A percentile compares a stretch with the other conserved stretches of the same genome.
These are phyloP conservation scores for Seira musarum DNA, from an alignment of 2,888 invertebrate species.

Conservation along the genomic window DNA sequence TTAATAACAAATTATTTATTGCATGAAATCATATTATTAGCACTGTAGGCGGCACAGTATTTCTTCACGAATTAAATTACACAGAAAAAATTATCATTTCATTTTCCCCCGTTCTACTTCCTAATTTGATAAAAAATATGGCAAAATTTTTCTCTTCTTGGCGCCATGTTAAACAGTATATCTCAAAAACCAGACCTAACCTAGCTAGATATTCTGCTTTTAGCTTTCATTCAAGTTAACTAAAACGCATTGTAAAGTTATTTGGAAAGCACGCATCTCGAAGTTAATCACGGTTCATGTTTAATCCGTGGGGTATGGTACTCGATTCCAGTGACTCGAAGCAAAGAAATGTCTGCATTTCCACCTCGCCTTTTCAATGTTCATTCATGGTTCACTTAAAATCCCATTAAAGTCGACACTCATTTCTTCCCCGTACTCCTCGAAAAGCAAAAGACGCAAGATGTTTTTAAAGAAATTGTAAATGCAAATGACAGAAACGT, in stretches of 20 bases:
- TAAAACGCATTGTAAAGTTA: not conserved
- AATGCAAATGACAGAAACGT: not conserved
- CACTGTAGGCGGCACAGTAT: not conserved
- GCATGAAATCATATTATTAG: not conserved
- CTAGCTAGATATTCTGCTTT: too few relatives aligned
- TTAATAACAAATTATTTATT: constrained; percentile 42
- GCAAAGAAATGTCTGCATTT: not conserved
- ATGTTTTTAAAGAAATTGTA: too few relatives aligned
- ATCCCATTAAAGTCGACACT: not conserved
- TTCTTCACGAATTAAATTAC: not conserved
- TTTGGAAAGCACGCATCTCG: not conserved
- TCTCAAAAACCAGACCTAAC: too few relatives aligned
- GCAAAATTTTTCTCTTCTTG: too few relatives aligned
- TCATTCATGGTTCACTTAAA: not conserved
- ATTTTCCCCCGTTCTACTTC: not conserved
- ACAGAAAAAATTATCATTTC: not conserved
- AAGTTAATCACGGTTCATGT: not conserved
- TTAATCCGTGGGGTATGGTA: not conserved
- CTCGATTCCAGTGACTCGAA: not conserved
- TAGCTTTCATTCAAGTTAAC: too few relatives aligned
- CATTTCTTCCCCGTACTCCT: not conserved
- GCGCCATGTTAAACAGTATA: too few relatives aligned
- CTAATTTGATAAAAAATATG: not conserved
- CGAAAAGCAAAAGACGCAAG: not conserved
- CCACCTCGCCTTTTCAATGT: not conserved